phyloP scores from a whole-genome alignment of 2,888 invertebrate genomes.

The Blastobasis lacticolella region DNA sequence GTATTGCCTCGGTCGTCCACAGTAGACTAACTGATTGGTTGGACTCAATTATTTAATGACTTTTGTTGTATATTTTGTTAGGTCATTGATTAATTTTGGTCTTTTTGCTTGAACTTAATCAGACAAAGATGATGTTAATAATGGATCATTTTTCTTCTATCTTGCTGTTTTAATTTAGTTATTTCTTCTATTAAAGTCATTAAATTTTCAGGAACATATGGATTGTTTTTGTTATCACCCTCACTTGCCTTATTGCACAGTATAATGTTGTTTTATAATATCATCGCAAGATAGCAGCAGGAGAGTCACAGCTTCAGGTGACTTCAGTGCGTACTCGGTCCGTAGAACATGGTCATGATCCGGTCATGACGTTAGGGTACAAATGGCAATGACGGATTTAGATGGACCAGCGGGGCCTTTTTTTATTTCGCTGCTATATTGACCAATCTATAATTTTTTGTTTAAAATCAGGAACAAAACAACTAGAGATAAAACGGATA shows the following conservation, averaged over 20 bases:
- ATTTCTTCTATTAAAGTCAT: conserved; percentile 74
- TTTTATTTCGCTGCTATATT: too few relatives aligned
- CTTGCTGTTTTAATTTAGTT: conserved; percentile 75
- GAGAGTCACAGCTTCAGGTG: too few relatives aligned
- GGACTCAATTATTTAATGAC: conserved; percentile 73
- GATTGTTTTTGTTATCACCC: conserved; percentile 29
- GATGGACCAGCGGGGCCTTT: too few relatives aligned
- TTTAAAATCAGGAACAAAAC: too few relatives aligned
- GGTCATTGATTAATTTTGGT: conserved; percentile 74
- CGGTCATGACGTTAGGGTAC: too few relatives aligned
- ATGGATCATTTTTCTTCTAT: conserved; percentile 69
- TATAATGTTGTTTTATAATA: too few relatives aligned
- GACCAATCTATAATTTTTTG: too few relatives aligned
- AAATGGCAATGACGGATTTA: too few relatives aligned
- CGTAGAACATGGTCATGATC: too few relatives aligned
- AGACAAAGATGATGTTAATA: conserved; percentile 65
- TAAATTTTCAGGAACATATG: conserved; percentile 70
- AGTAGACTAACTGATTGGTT: conserved; percentile 58
- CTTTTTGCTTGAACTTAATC: conserved; percentile 65
- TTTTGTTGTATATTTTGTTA: conserved; percentile 76
- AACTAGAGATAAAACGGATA: too few relatives aligned
- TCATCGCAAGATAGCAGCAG: too few relatives aligned
- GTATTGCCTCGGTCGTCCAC: conserved; percentile 55
- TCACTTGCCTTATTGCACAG: background rate
- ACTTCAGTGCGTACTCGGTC: too few relatives aligned